Evolutionary conservation across 2,797 vertebrate species (phyloP).

Genomic region (Apogon hyalosoma): DNA sequence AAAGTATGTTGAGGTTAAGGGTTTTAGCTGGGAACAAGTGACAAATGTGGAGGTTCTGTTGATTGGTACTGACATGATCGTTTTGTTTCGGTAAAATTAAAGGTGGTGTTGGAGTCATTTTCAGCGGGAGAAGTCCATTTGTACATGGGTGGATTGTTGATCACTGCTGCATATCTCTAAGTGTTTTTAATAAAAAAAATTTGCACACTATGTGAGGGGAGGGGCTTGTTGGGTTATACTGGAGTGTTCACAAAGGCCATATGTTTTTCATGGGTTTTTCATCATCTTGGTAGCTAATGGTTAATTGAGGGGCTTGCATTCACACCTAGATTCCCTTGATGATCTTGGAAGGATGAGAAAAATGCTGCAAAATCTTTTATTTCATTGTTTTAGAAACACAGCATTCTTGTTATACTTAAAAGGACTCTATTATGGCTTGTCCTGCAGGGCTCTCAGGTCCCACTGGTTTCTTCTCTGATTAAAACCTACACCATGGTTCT

Average conservation of each 20-base stretch:
- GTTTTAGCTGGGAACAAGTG: conserved; percentile 28
- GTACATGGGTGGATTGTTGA: conserved; percentile 29
- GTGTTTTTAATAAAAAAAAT: conserved; percentile 38
- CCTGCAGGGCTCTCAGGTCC: conserved; percentile 60
- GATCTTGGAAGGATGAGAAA: conserved; percentile 46
- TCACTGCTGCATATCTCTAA: conserved; percentile 45
- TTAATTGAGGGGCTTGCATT: conserved; percentile 46
- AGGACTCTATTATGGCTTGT: conserved; percentile 36
- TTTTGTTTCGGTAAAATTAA: conserved; percentile 48
- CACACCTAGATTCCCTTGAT: conserved; percentile 35
- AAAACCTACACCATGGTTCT: conserved; percentile 31
- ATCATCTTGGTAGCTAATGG: conserved; percentile 64
- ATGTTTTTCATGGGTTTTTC: conserved; percentile 52
- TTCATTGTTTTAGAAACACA: conserved; percentile 53
- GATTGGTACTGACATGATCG: conserved; percentile 36
- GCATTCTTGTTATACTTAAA: conserved; percentile 41
- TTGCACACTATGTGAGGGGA: conserved; percentile 27
- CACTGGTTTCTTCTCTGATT: conserved; percentile 35
- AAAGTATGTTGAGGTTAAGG: conserved; percentile 35
- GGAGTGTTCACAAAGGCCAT: conserved; percentile 47
- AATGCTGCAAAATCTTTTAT: conserved; percentile 68
- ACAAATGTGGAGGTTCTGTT: conserved; percentile 29
- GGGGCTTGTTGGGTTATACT: conserved; percentile 16
- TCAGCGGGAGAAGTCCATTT: conserved; percentile 44
- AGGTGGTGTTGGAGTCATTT: conserved; percentile 39